Evolutionary conservation across 2,888 invertebrate genomes (phyloP).

Genomic region (Agrotis ipsilon): DNA sequence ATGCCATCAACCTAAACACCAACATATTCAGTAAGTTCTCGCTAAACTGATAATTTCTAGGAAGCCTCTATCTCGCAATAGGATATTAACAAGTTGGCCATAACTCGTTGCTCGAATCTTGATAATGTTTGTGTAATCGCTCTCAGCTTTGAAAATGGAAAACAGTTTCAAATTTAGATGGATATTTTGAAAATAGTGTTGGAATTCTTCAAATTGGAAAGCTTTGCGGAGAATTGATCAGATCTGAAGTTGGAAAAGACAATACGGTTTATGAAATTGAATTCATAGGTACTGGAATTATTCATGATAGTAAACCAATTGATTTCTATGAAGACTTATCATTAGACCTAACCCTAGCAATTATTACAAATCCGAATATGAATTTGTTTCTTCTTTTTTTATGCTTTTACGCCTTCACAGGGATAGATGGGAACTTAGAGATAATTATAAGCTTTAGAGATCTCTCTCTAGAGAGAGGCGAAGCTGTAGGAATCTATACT

Average conservation of each 20-base stretch:
- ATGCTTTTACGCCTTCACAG: too few relatives aligned
- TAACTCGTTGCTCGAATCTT: slow-evolving; percentile 57
- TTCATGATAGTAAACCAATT: not conserved
- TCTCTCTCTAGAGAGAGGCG: too few relatives aligned
- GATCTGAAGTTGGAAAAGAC: not conserved
- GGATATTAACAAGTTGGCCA: slow-evolving; percentile 59
- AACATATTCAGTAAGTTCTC: slow-evolving; percentile 33
- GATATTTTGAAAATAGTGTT: slow-evolving; percentile 32
- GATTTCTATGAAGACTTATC: too few relatives aligned
- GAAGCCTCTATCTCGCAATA: slow-evolving; percentile 53
- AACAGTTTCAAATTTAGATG: slow-evolving; percentile 34
- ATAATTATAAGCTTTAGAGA: too few relatives aligned
- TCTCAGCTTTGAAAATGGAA: slow-evolving; percentile 46
- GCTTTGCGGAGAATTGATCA: slow-evolving; percentile 2
- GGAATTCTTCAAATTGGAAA: slow-evolving; percentile 25
- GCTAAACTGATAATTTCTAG: slow-evolving; percentile 56
- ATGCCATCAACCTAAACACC: slow-evolving; percentile 35
- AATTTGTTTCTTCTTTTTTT: too few relatives aligned
- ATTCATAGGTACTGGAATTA: not conserved
- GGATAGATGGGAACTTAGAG: too few relatives aligned
- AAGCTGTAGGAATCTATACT: too few relatives aligned
- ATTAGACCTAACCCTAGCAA: too few relatives aligned
- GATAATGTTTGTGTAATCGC: slow-evolving; percentile 58
- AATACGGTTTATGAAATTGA: slow-evolving; percentile 20
- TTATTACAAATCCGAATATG: too few relatives aligned